Base-by-base conservation (phyloP, 2,113 vertebrate genomes). In the Hyperopisus bebe region DNA sequence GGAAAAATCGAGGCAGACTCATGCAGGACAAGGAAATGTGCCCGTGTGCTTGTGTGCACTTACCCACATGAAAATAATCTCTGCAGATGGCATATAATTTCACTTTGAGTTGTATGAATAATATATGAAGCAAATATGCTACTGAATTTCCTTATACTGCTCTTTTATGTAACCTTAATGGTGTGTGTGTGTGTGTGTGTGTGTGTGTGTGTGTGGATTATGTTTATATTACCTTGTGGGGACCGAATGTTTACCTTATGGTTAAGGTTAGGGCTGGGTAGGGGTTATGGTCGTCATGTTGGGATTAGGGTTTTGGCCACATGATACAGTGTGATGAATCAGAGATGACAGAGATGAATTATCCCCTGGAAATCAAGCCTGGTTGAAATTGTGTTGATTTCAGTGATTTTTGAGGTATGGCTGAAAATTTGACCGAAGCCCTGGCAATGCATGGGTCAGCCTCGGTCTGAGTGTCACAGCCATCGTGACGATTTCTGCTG, bases 81-180 rank as follows among this genome's bases (percentile, higher is more conserved):
- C 74, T 80, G 11, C 35, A 80, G 35, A 80, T 80, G 31, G 35
- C 35, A 80, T 19, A 80, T 80, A 5, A 80, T 80, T 80, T 42
- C 15, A 0, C 17, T 39, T 80, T 80, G 15, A 80, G 74, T 19
- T 2, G 31, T 42, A 42, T 35, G 31, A 80, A 80, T 80, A 80
- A 80, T 39, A 80, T 80, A 80, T 80, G 74, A 80, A 80, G 74
- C 74, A 80, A 80, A 80, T 80, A 80, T 80, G 35, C 74, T 80
- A 6, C 15, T 35, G 74, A 80, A 80, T 42, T 5, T 80, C 10
- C 35, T 80, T 80, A 80, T 80, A 42, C 15, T 42, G 74, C 35
- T 35, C 70, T 15, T 77, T 77, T 77, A 77, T 77, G 15, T 35
- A 77, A 77, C 70, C 70, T 77, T 39, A 77, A 39, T 77, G 70